A percentile compares a stretch with the other conserved stretches of the same genome.
Evolutionary conservation across 2,113 vertebrate species (phyloP).

Genomic region (Leucopsar rothschildi): DNA sequence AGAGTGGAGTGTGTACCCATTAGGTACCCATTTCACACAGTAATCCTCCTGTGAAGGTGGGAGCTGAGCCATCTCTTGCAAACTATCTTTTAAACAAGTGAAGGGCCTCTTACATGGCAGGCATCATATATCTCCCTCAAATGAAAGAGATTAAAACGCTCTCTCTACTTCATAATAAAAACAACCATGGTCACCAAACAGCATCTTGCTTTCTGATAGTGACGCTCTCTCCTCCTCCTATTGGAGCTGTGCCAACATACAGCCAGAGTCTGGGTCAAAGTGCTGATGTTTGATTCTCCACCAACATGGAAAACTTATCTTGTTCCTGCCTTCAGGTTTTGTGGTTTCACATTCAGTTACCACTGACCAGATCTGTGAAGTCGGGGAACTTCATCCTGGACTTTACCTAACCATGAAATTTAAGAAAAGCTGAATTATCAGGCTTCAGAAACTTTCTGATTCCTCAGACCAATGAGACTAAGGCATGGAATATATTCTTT

Average conservation of each 20-base stretch:
- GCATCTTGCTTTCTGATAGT: neutral
- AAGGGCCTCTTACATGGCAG: neutral
- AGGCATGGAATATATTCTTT: neutral
- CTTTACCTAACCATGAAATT: neutral
- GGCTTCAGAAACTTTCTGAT: neutral
- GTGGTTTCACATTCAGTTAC: neutral
- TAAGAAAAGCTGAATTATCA: neutral
- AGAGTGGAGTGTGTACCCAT: neutral
- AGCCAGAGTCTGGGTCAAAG: neutral
- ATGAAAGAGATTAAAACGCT: neutral
- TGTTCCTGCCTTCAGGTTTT: neutral
- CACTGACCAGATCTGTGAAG: neutral
- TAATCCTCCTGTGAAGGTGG: neutral
- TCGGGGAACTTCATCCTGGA: neutral
- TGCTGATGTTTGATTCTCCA: neutral
- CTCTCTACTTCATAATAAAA: neutral
- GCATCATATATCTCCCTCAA: neutral
- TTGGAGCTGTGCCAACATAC: neutral
- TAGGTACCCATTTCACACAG: neutral
- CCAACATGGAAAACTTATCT: neutral
- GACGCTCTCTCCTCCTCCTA: neutral
- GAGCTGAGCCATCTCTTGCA: neutral
- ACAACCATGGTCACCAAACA: neutral
- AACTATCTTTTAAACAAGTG: neutral
- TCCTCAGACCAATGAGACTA: neutral